A percentile compares a stretch with the other conserved stretches of the same genome.
phyloP scores from a whole-genome alignment of 2,888 invertebrate species.

The Latrodectus elegans region DNA sequence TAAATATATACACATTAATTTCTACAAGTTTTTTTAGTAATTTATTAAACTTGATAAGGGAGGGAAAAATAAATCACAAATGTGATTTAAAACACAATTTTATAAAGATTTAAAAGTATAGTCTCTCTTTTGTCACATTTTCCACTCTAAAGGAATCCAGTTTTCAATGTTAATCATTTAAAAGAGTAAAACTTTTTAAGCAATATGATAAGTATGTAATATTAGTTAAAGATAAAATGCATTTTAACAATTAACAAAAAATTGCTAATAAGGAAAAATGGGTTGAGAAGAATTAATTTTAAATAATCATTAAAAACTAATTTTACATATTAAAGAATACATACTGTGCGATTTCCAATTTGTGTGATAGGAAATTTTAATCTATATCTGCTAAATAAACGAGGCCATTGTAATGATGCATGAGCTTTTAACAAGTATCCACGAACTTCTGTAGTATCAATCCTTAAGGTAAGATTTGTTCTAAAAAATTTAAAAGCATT shows the following conservation, averaged over 20 bases:
- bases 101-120: no score
- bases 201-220: no score
- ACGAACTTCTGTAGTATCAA: slow-evolving; percentile 84
- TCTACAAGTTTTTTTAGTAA: no score
- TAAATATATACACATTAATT: no score
- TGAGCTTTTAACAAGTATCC: slow-evolving; percentile 82
- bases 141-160: no score
- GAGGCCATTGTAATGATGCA: slow-evolving; percentile 83
- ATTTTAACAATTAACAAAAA: neutral
- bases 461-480: slow-evolving; percentile 83
- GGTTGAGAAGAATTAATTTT: neutral
- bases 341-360: slow-evolving; percentile 81
- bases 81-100: no score
- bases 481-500: slow-evolving; percentile 73
- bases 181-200: no score
- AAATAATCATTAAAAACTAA: neutral
- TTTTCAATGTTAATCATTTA: no score
- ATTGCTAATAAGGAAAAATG: neutral
- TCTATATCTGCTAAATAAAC: slow-evolving; percentile 76
- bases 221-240: neutral
- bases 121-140: no score
- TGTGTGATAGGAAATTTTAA: slow-evolving; percentile 84
- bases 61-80: no score
- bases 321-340: slow-evolving; percentile 70
- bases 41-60: no score